Conservation (phyloP, 2,888 invertebrate species). For the Crematogaster levior region DNA sequence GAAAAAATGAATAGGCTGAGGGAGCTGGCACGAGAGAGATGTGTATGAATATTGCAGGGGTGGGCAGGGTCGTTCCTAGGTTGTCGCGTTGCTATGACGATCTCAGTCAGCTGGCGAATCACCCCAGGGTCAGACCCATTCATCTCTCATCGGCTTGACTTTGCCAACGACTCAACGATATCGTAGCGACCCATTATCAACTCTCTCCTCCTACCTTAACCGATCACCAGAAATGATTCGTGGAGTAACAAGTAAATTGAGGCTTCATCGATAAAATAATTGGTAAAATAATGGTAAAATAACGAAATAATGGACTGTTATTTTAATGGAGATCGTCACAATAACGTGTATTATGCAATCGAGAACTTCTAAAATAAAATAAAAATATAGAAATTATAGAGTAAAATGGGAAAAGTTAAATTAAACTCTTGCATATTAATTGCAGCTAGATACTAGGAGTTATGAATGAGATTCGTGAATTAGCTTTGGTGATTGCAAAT, state of each 20-base stretch:
- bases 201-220: slow-evolving; percentile 36
- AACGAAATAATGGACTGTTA: too few species aligned
- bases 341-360: neutral
- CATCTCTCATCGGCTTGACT: slow-evolving; percentile 75
- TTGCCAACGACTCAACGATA: slow-evolving; percentile 75
- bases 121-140: slow-evolving; percentile 81
- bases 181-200: slow-evolving; percentile 69
- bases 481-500: neutral
- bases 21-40: slow-evolving; percentile 29
- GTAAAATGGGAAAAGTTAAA: neutral
- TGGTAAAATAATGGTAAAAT: too few species aligned
- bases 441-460: neutral
- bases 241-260: slow-evolving; percentile 34
- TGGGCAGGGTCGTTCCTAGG: slow-evolving; percentile 81
- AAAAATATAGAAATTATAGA: neutral
- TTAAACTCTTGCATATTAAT: neutral
- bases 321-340: neutral
- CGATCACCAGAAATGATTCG: neutral
- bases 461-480: neutral
- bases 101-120: slow-evolving; percentile 83
- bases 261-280: neutral
- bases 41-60: slow-evolving; percentile 78
- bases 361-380: neutral
- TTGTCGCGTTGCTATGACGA: slow-evolving; percentile 83
- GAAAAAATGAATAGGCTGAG: slow-evolving; percentile 19